Base-by-base conservation (phyloP, 2,797 vertebrate species). In the Urophycis tenuis region DNA sequence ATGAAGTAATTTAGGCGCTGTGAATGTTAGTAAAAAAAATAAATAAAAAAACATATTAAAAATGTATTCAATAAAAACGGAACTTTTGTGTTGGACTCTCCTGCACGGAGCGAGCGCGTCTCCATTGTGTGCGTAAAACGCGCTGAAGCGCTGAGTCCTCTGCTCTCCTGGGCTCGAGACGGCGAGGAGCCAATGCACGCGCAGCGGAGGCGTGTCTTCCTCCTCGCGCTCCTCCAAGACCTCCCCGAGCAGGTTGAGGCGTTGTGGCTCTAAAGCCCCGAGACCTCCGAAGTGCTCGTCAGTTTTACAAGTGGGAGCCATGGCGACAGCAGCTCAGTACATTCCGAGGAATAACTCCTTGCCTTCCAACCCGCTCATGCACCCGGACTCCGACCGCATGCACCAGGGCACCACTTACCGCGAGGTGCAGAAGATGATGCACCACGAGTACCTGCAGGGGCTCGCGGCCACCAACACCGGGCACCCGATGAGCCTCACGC, bases 371-470 rank as follows among this genome's bases (percentile, higher is more conserved):
- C 95, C 96, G 81, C 94, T 98, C 80, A 95, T 96, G 96, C 96
- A 96, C 91, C 96, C 96, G 88, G 96, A 98, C 91, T 94, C 96
- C 83, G 96, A 97, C 85, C 93, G 96, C 89, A 94, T 98, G 91
- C 97, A 97, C 87, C 96, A 95, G 89, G 97, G 96, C 87, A 95
- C 96, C 91, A 96, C 96, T 87, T 98, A 97, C 92, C 93, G 97
- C 94, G 97, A 98, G 91, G 96, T 98, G 91, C 97, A 98, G 94
- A 98, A 98, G 93, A 97, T 98, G 94, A 97, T 98, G 96, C 97
- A 98, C 95, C 96, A 97, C 91, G 97, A 98, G 91, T 98, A 96
- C 89, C 92, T 96, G 87, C 95, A 96, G 85, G 95, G 97, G 90
- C 93, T 98, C 79, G 95, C 95, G 88, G 95, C 95, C 22, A 95